These are phyloP conservation scores for Liodrosophila aerea DNA, from an alignment of 2,888 invertebrate species.

Conservation along the genomic window DNA sequence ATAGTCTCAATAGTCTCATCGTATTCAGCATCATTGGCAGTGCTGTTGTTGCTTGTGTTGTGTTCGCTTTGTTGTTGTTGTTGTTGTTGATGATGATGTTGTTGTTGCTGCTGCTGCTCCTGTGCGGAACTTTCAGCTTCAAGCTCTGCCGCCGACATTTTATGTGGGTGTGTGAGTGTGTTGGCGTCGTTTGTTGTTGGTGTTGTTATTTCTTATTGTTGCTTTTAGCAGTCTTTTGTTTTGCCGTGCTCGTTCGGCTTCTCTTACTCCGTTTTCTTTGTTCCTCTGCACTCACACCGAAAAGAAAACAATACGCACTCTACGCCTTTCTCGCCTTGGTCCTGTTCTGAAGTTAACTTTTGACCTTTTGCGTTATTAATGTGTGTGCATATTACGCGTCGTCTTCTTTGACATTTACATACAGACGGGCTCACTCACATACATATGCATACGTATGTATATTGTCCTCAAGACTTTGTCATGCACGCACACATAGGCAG, in stretches of 20 bases:
- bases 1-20: conserved; percentile 48
- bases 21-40: conserved; percentile 33
- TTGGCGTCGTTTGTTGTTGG: conserved; percentile 9
- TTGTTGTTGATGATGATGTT: conserved; percentile 40
- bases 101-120: conserved; percentile 56
- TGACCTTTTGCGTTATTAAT: conserved; percentile 71
- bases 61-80: conserved; percentile 14
- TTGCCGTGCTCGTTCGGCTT: conserved; percentile 22
- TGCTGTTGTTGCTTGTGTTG: conserved; percentile 38
- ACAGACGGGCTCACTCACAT: conserved; percentile 22
- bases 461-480: conserved; percentile 4
- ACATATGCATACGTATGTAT: conserved; percentile 20
- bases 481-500: conserved; percentile 32
- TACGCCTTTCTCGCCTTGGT: conserved; percentile 24
- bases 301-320: conserved; percentile 5
- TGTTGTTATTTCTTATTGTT: conserved; percentile 19
- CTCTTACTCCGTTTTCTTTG: conserved; percentile 41
- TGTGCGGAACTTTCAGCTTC: conserved; percentile 61
- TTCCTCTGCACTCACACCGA: conserved; percentile 46
- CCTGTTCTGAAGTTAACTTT: conserved; percentile 60
- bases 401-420: conserved; percentile 53
- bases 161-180: conserved; percentile 1
- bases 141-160: conserved; percentile 68
- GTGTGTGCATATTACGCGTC: conserved; percentile 55
- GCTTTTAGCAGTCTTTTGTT: conserved; percentile 61